Conservation (phyloP, 2,113 vertebrate genomes). For the Boulengeromyrus knoepffleri region DNA sequence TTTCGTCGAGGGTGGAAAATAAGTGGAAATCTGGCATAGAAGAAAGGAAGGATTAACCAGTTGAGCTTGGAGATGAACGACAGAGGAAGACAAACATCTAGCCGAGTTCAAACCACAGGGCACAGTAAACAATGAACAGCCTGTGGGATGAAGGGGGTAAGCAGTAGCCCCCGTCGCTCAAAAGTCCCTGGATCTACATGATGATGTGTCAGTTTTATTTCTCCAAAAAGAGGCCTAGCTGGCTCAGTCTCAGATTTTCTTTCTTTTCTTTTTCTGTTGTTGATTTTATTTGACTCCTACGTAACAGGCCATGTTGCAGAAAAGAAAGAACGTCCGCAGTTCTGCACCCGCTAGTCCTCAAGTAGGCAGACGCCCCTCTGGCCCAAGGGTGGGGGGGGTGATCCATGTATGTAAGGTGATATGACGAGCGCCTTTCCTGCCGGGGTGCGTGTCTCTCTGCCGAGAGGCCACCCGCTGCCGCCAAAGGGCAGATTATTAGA, state of each 20-base stretch:
- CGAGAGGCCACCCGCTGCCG: background rate
- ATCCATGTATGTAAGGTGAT: background rate
- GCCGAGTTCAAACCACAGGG: background rate
- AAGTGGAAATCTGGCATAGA: background rate
- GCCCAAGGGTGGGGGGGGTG: background rate
- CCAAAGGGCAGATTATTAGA: background rate
- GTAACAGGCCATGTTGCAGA: background rate
- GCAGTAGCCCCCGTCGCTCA: background rate
- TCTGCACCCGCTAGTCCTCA: background rate
- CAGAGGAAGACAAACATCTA: constrained; percentile 1
- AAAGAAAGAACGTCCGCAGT: background rate
- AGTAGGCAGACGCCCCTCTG: background rate
- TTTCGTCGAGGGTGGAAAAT: background rate
- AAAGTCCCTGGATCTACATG: background rate
- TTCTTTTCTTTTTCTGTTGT: background rate
- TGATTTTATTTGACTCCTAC: background rate
- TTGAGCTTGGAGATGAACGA: background rate
- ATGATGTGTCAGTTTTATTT: constrained; percentile 1
- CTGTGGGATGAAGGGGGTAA: background rate
- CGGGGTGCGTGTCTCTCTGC: background rate
- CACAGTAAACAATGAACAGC: constrained; percentile 2
- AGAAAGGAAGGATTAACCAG: background rate
- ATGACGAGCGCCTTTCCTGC: background rate
- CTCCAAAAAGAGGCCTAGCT: background rate
- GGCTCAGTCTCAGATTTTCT: background rate